These are phyloP conservation scores for Protonibea diacanthus DNA, from an alignment of 2,797 vertebrate species.

Conservation along the genomic window DNA sequence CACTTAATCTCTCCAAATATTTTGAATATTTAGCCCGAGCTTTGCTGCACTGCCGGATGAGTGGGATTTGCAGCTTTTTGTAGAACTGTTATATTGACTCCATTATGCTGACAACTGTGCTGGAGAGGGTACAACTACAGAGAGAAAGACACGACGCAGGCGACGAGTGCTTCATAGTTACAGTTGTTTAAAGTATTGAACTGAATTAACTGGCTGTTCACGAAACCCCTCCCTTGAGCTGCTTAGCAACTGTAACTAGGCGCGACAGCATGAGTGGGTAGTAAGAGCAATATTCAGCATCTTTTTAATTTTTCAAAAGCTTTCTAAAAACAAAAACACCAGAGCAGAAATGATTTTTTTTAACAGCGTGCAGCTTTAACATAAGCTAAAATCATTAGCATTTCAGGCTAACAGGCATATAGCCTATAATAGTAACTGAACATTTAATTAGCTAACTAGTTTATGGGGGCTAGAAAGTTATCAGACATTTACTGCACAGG, in stretches of 20 bases:
- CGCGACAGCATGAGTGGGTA: background rate
- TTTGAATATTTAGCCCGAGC: constrained; percentile 58
- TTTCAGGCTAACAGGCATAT: background rate
- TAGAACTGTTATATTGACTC: constrained; percentile 11
- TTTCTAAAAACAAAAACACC: background rate
- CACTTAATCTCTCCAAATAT: constrained; percentile 64
- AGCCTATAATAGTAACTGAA: background rate
- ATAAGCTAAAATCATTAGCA: background rate
- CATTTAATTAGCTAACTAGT: background rate
- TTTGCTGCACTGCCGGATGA: constrained; percentile 54
- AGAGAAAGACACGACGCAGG: background rate
- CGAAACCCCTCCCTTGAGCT: background rate
- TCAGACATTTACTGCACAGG: no score
- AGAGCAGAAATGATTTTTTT: no score
- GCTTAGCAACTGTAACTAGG: background rate
- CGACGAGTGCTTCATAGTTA: background rate
- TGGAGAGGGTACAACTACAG: constrained; percentile 22
- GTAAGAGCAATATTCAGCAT: background rate
- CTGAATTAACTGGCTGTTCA: background rate
- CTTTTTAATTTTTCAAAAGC: background rate
- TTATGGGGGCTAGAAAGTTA: background rate
- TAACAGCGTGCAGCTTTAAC: background rate
- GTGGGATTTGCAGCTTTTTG: constrained; percentile 48
- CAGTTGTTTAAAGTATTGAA: background rate
- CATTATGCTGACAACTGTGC: constrained; percentile 36